Base-by-base conservation (phyloP, 2,888 invertebrate species). In the Drosophila pegasa region DNA sequence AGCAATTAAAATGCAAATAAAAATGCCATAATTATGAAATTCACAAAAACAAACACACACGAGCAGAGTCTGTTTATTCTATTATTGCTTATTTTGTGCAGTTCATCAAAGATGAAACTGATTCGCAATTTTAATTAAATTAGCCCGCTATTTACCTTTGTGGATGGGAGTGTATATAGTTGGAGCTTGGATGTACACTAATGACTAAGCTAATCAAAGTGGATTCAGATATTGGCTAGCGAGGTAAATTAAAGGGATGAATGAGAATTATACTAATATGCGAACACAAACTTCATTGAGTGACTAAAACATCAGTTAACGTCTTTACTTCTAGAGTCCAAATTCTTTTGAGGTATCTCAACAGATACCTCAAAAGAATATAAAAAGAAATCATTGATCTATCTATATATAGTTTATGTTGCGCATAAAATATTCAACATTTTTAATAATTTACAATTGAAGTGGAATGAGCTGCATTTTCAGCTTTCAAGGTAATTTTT, bases 1-100 rank as follows among this genome's bases (percentile, higher is more conserved):
- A 87, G 83, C 80, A 87, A 83, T 86, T 76, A 74, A 78, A 78
- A 71, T 67, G 76, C 81, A 86, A 83, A 78, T 75, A 87, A 48
- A 48, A 89, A 87, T 85, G 89, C 89, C 87, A 90, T 90, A 89
- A 89, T 86, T 90, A 90, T 87, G 86, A 82, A 87, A 73, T 75
- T 78, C 73, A 78, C 27, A 76, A 80, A 80, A 81, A 41, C 57
- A 68, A 58, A 62, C 43, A n/a, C 22, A 58, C 41, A 69, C 60
- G 27, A 18, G 33, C 12, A n/a, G 10, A 18, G 12, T 45, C 7
- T 37, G 1, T 40, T 31, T 38, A 18, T 59, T 59, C 14, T 8
- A 6, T 14, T 22, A n/a, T 54, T 62, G 22, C 10, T 27, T 37
- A 6, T 22, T 18, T 38, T 47, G 16, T 16, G 16, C 7, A 40